A percentile compares a stretch with the other conserved stretches of the same genome.
Conservation (phyloP, 2,113 vertebrate species). For the Circaetus cinerascens region DNA sequence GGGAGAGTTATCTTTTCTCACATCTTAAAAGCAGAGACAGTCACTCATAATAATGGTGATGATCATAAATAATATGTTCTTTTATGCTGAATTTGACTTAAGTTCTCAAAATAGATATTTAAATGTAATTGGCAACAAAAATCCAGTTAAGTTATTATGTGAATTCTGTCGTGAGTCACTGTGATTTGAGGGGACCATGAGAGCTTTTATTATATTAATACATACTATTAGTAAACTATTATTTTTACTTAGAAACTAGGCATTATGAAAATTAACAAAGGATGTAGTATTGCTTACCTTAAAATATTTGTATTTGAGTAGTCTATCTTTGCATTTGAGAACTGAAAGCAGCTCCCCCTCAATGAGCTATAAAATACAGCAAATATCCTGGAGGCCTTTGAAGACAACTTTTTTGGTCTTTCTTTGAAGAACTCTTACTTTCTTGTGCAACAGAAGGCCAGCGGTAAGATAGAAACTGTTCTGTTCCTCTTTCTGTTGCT, state of each 20-base stretch:
- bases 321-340: neutral
- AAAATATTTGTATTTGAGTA: neutral
- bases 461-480: neutral
- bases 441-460: neutral
- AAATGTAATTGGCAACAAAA: neutral
- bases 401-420: neutral
- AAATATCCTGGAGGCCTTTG: neutral
- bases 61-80: neutral
- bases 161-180: neutral
- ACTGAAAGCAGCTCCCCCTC: neutral
- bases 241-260: neutral
- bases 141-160: neutral
- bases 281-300: neutral
- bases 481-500: neutral
- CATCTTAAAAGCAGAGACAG: neutral
- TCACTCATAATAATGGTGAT: neutral
- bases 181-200: neutral
- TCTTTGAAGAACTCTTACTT: neutral
- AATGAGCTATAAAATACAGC: neutral
- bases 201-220: neutral
- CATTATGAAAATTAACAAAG: neutral
- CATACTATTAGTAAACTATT: neutral
- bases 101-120: neutral
- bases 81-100: neutral
- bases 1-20: neutral